Base-by-base conservation (phyloP, 1,140 invertebrate genomes). In the Hyles euphorbiae region DNA sequence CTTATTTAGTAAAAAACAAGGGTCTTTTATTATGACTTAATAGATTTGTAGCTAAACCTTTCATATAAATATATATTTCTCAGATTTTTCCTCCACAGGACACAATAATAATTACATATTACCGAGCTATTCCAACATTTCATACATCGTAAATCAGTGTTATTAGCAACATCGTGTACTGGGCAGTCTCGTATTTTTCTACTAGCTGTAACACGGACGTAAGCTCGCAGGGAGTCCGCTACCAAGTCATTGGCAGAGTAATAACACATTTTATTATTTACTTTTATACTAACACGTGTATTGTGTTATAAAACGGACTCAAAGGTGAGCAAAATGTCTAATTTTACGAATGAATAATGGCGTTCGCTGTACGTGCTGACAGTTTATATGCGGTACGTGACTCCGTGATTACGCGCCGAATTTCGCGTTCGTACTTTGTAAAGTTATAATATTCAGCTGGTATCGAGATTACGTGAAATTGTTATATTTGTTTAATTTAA, bases 351-450 rank as follows among this genome's bases (percentile, higher is more conserved):
- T 55, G 34, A 57, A 61, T 61, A 61, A 61, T 61, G 45, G 50
- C 34, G 55, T 61, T 53, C 34, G 46, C 53, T 61, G 57, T 61
- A 61, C 55, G 60, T 61, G 60, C 55, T 6, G 52, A 61, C 55
- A 50, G 10, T 61, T 61, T 61, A 57, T 61, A 61, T 61, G 55
- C 8, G 5, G 47, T 12, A 48, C 47, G 47, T 48, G 47, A 6
- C 47, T 22, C 47, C 47, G 47, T 48, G 47, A 48, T 48, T 48
- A 48, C 47, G 6, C n/a, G 8, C 9, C n/a, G 11, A 48, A 48
- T n/a, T 54, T 33, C 10, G 53, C 51, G 53, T n/a, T 32, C 34
- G 34, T 59, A 53, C 58, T 44, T 53, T 49, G 58, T 60, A 40
- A 34, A 50, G 40, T 51, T 40, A 40, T 5, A 40, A 40, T 40